phyloP scores from a whole-genome alignment of 2,113 vertebrate species.

The Vicugna pacos region DNA sequence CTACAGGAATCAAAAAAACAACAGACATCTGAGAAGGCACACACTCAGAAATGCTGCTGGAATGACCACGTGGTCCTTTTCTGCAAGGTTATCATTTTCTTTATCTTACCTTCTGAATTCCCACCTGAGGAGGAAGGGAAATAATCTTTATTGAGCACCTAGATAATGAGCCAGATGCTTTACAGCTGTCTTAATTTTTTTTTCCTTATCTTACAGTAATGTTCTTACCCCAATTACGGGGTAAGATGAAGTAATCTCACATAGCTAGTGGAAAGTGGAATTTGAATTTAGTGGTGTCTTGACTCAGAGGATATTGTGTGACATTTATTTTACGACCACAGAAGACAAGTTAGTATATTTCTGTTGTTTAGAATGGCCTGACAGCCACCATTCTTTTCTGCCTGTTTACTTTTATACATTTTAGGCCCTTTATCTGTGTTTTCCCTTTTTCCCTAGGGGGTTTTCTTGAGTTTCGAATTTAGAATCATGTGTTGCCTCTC shows the following conservation, averaged over 20 bases:
- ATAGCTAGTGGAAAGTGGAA: background rate
- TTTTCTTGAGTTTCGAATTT: slow-evolving; percentile 42
- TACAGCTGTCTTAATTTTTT: background rate
- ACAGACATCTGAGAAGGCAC: rapidly evolving
- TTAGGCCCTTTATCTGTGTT: background rate
- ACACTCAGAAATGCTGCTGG: background rate
- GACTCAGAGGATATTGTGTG: background rate
- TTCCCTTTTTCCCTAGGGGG: background rate
- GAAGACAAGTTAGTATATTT: background rate
- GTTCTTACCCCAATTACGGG: background rate
- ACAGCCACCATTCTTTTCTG: slow-evolving; percentile 10
- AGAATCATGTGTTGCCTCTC: background rate
- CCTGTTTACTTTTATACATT: background rate
- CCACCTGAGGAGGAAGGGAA: background rate
- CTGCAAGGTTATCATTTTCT: background rate
- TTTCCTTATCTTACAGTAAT: background rate
- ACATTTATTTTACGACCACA: background rate
- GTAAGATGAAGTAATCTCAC: background rate
- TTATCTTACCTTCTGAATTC: background rate
- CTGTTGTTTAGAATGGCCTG: background rate
- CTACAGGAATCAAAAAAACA: background rate
- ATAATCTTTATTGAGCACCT: background rate
- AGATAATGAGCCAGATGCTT: background rate
- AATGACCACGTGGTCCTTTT: background rate
- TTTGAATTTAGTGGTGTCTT: background rate